A percentile compares a stretch with the other conserved stretches of the same genome.
phyloP scores from a whole-genome alignment of 1,140 invertebrate species.

The Bombus waltoni region DNA sequence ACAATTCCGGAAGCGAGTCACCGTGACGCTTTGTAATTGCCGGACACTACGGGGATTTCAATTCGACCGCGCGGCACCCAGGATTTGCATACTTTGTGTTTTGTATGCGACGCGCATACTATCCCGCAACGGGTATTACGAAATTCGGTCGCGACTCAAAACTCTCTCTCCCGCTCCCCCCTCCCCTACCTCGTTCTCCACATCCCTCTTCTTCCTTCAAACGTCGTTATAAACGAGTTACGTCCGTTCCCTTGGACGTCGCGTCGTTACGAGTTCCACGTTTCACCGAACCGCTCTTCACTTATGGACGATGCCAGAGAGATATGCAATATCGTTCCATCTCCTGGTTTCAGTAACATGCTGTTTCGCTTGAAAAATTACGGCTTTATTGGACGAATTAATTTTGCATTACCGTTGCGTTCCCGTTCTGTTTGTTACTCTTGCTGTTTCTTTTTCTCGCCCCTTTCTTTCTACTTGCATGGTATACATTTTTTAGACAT shows the following conservation, averaged over 20 bases:
- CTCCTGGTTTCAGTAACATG: not conserved
- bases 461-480: not conserved
- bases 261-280: conserved; percentile 66
- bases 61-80: conserved; percentile 42
- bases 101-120: conserved; percentile 63
- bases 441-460: not conserved
- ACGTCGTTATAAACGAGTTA: conserved; percentile 69
- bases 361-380: conserved; percentile 11
- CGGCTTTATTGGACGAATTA: conserved; percentile 16
- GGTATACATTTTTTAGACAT: not conserved
- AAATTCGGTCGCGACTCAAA: conserved; percentile 60
- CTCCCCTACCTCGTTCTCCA: too few relatives aligned
- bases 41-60: conserved; percentile 65
- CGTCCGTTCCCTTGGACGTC: conserved; percentile 54
- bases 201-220: conserved; percentile 15
- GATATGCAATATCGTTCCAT: conserved; percentile 42
- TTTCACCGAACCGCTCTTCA: conserved; percentile 46
- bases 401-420: not conserved
- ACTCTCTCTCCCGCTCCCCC: not conserved
- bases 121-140: conserved; percentile 58
- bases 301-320: conserved; percentile 39
- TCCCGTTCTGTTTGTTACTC: not conserved
- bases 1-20: conserved; percentile 63
- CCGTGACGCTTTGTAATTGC: conserved; percentile 66
- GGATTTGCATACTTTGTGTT: conserved; percentile 68